Conservation (phyloP, 2,888 invertebrate species). For the Drosophila quinaria region DNA sequence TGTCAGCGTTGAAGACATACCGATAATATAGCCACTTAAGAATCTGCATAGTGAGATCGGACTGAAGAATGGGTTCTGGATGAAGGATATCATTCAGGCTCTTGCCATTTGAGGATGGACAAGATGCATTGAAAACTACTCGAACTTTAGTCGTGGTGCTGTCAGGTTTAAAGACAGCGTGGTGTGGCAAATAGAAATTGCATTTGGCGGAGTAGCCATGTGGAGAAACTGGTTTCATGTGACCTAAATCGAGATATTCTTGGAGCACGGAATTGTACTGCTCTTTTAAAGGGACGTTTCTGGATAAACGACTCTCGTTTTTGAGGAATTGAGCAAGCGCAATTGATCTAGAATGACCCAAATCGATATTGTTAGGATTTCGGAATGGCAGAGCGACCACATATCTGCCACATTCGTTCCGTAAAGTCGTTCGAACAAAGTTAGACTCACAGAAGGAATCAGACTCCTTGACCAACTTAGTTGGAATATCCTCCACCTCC, state of each 20-base stretch:
- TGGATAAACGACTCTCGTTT: neutral
- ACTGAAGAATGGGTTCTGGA: neutral
- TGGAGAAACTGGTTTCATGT: no score
- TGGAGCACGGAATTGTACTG: neutral
- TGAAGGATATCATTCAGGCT: neutral
- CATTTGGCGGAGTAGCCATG: no score
- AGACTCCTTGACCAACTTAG: no score
- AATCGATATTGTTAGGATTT: no score
- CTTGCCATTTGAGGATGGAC: neutral
- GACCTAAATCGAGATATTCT: no score
- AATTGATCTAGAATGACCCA: neutral
- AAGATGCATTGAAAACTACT: neutral
- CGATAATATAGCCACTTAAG: neutral
- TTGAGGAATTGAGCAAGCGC: neutral
- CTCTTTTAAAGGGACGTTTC: neutral
- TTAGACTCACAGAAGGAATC: no score
- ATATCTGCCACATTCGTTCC: no score
- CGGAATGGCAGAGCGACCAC: no score
- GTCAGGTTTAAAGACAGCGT: neutral
- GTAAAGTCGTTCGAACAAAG: no score
- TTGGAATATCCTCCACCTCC: no score
- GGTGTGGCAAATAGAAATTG: no score
- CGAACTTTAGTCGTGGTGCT: neutral
- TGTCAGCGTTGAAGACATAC: slow-evolving; percentile 1
- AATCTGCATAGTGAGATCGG: neutral